These are phyloP conservation scores for Colostygia pectinataria DNA, from an alignment of 2,888 invertebrate species.

Conservation along the genomic window DNA sequence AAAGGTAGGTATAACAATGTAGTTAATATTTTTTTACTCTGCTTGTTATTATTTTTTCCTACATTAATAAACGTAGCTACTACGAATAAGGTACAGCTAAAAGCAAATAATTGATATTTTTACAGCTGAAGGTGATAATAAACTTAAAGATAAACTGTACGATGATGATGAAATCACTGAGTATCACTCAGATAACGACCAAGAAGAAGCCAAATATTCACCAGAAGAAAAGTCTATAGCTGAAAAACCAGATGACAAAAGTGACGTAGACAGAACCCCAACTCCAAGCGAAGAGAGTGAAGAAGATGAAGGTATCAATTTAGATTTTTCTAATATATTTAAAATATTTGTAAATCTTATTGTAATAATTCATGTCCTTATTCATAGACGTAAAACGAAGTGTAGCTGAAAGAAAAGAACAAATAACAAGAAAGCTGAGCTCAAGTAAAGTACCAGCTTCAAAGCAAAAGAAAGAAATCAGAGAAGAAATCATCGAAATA, in stretches of 20 bases:
- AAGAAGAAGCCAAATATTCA: constrained; percentile 89
- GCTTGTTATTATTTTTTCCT: too few species aligned
- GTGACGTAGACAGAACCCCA: constrained; percentile 81
- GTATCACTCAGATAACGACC: constrained; percentile 69
- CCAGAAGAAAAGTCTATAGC: constrained; percentile 87
- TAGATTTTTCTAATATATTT: not conserved
- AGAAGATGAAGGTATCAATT: constrained; percentile 72
- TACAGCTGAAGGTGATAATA: constrained; percentile 77
- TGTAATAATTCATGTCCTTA: not conserved
- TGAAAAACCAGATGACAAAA: constrained; percentile 82
- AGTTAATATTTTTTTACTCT: too few species aligned
- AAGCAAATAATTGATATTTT: constrained; percentile 8
- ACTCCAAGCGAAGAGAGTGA: constrained; percentile 80
- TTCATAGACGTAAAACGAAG: constrained; percentile 84
- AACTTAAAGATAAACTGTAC: constrained; percentile 69
- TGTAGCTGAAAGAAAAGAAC: constrained; percentile 89
- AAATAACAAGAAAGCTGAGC: constrained; percentile 88
- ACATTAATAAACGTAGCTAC: too few species aligned
- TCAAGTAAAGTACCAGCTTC: constrained; percentile 88
- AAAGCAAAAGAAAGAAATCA: constrained; percentile 88
- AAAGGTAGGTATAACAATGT: constrained; percentile 54
- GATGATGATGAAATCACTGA: constrained; percentile 68
- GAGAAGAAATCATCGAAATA: constrained; percentile 88
- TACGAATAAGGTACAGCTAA: too few species aligned
- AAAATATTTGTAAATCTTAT: not conserved